Evolutionary conservation across 1,140 invertebrate species (phyloP), one percentile per base, ranked within the genome.

Genomic region (Penaeus japonicus): DNA sequence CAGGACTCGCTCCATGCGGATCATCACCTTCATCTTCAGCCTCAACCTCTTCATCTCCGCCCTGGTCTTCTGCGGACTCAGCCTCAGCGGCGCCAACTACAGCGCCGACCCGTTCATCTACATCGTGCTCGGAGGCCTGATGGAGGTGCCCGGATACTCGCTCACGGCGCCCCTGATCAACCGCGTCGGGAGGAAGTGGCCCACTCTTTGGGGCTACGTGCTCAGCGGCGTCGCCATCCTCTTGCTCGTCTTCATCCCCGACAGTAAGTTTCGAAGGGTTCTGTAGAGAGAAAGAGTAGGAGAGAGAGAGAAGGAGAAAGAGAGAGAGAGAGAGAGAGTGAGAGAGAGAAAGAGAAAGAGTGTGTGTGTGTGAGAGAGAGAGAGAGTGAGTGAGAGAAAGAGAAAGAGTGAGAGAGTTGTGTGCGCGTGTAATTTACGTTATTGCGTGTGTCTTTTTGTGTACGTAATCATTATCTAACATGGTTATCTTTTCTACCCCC

Each of bases 81-180:
- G 82, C 53, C 65, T 90, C 18, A 85, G 70, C 55, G 89, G 86
- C 2, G 83, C 80, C 20, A 73, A 73, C 17, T 85, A 85, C 55
- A 90, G 85, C 57, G 75, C 59, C n/a, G 62, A 90, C 83, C 89
- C 89, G 57, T 90, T 85, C 84, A 39, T 90, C 10, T 90, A 90
- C 77, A 85, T 90, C 70, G 78, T 88, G 77, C 55, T 90, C 12
- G 59, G 62, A 4, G 89, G 89, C 24, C 53, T 89, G 27, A 89
- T 89, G 83, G 89, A 90, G 83, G 54, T 85, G 2, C 89, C 89
- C 1, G 89, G 73, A 17, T 81, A 86, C 62, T 57, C 87, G 3
- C 20, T 90, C 15, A 75, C 89, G 20, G 89, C 77, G 0, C 89
- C 89, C 27, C 54, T 90, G 15, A 77, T 90, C 65, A 75, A 84